Evolutionary conservation across 2,113 vertebrate species (phyloP).

Genomic region (Origma solitaria): DNA sequence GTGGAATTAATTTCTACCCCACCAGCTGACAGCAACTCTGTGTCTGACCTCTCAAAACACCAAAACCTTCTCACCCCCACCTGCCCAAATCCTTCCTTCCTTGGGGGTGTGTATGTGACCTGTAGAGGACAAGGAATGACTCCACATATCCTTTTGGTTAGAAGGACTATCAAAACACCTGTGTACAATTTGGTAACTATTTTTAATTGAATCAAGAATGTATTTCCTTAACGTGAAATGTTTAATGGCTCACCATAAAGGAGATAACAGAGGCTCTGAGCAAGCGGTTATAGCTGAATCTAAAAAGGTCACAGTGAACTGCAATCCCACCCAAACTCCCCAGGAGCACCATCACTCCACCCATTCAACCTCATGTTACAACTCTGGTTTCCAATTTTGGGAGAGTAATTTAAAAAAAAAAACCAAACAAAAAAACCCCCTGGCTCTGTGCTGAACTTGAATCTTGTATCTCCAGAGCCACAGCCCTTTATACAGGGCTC

Average conservation of each 20-base stretch:
- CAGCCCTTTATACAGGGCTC: background rate
- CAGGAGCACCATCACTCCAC: background rate
- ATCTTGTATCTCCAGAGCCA: background rate
- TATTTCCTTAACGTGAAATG: background rate
- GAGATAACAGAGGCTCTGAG: background rate
- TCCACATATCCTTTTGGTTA: background rate
- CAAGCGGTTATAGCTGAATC: background rate
- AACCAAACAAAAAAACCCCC: background rate
- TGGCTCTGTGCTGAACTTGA: background rate
- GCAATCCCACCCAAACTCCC: background rate
- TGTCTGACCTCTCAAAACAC: background rate
- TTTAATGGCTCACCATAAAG: background rate
- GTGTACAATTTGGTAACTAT: background rate
- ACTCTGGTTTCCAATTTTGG: background rate
- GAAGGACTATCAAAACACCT: background rate
- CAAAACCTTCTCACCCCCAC: background rate
- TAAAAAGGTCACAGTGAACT: background rate
- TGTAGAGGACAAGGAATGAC: background rate
- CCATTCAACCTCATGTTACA: background rate
- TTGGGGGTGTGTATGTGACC: background rate
- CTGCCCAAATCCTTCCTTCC: background rate
- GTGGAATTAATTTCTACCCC: background rate
- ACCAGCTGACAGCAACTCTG: background rate
- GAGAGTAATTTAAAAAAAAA: background rate
- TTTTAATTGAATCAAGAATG: background rate